Percentiles rank a stretch among this genome's conserved stretches.
Conservation (phyloP, 1,140 invertebrate genomes). For the Globodera ellingtonae region DNA sequence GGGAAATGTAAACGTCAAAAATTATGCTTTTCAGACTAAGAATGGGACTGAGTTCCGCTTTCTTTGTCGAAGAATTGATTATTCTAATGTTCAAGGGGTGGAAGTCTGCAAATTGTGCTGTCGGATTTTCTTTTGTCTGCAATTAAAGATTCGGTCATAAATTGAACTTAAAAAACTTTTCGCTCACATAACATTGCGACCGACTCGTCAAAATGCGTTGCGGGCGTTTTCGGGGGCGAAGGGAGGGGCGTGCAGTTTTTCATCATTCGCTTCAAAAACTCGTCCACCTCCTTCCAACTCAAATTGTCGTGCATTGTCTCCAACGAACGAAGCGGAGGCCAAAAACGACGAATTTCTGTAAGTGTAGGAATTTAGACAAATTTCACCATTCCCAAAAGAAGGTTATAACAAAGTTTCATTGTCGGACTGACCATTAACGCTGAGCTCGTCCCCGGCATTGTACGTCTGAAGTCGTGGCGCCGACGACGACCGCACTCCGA, state of each 20-base stretch:
- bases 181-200: background rate
- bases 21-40: too few species aligned
- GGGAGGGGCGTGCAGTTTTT: conserved; percentile 57
- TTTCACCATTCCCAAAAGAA: background rate
- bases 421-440: conserved; percentile 39
- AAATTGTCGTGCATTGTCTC: conserved; percentile 63
- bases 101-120: conserved; percentile 11
- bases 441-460: conserved; percentile 59
- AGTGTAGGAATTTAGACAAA: conserved; percentile 12
- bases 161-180: background rate
- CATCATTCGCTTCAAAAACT: conserved; percentile 55
- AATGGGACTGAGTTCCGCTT: too few species aligned
- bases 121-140: background rate
- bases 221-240: conserved; percentile 58
- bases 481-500: conserved; percentile 55
- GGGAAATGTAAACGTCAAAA: too few species aligned
- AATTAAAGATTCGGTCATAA: background rate
- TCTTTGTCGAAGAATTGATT: too few species aligned
- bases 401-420: background rate
- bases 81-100: background rate
- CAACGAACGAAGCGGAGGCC: conserved; percentile 61
- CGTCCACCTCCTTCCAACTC: conserved; percentile 54
- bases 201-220: conserved; percentile 34
- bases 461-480: conserved; percentile 63
- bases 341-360: conserved; percentile 62